These are phyloP conservation scores for Festucalex cinctus DNA, from an alignment of 2,113 vertebrate species.

Conservation along the genomic window DNA sequence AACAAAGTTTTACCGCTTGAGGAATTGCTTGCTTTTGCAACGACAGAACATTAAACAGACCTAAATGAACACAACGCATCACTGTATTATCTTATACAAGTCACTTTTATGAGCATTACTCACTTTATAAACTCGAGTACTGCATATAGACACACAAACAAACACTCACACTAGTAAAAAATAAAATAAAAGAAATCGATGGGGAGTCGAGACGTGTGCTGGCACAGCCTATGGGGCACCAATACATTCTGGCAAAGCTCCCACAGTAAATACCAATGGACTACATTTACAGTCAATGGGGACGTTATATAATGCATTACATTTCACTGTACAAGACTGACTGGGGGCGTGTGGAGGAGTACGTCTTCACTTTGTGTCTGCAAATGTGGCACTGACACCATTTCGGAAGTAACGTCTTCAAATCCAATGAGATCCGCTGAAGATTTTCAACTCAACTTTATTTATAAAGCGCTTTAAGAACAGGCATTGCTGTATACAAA, in stretches of 20 bases:
- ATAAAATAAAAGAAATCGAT: conserved; percentile 33
- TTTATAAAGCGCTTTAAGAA: too few relatives aligned
- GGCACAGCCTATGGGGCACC: conserved; percentile 33
- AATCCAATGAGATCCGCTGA: conserved; percentile 8
- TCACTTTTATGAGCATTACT: neutral
- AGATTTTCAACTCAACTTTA: too few relatives aligned
- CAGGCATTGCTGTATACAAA: too few relatives aligned
- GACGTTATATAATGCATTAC: conserved; percentile 35
- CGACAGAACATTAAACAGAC: neutral
- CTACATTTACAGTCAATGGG: conserved; percentile 21
- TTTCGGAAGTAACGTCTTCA: conserved; percentile 16
- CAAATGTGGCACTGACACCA: conserved; percentile 7
- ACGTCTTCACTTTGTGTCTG: conserved; percentile 10
- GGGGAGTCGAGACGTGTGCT: conserved; percentile 35
- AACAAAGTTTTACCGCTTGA: neutral
- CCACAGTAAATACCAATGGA: conserved; percentile 32
- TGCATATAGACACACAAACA: neutral
- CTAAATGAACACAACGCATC: too few relatives aligned
- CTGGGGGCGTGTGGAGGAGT: conserved; percentile 12
- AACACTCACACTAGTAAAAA: neutral
- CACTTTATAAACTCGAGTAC: neutral
- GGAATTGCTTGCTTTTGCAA: neutral
- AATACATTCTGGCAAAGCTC: conserved; percentile 30
- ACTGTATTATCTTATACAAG: neutral
- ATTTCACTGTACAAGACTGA: conserved; percentile 29